Conservation (phyloP, 2,888 invertebrate genomes). For the Dermolepida albohirtum region DNA sequence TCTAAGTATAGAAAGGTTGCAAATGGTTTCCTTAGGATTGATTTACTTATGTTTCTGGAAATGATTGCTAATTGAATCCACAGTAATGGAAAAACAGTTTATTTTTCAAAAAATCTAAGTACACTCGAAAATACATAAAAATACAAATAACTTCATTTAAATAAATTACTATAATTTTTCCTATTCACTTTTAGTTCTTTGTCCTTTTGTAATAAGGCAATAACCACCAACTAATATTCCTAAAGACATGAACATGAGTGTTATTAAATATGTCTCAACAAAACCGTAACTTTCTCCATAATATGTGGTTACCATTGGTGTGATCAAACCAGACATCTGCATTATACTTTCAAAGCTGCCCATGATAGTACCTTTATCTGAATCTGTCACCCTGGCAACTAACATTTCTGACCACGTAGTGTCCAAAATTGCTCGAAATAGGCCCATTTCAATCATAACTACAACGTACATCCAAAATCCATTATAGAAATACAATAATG, state of each 20-base stretch:
- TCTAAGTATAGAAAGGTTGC: too few species aligned
- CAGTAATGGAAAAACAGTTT: too few species aligned
- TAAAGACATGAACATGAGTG: constrained; percentile 35
- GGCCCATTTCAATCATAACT: constrained; percentile 67
- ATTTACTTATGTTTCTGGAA: too few species aligned
- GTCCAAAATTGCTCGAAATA: constrained; percentile 69
- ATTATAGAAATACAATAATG: constrained; percentile 53
- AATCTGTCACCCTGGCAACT: constrained; percentile 65
- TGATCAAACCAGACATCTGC: constrained; percentile 69
- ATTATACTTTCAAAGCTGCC: constrained; percentile 72
- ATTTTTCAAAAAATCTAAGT: background rate
- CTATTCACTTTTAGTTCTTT: constrained; percentile 5
- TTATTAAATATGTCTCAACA: constrained; percentile 56
- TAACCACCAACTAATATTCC: too few species aligned
- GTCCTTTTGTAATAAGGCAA: too few species aligned
- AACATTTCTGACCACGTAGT: constrained; percentile 70
- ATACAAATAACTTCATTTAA: constrained; percentile 1
- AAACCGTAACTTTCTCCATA: constrained; percentile 67
- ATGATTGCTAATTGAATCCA: too few species aligned
- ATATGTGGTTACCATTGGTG: constrained; percentile 70
- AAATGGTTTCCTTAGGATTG: too few species aligned
- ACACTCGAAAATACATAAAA: background rate
- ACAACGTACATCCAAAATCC: constrained; percentile 62
- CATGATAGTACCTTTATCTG: constrained; percentile 70
- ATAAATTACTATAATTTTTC: constrained; percentile 23